Evolutionary conservation across 1,140 invertebrate genomes (phyloP), one percentile per base, ranked within the genome.

Genomic region (Zaprionus ghesquierei): DNA sequence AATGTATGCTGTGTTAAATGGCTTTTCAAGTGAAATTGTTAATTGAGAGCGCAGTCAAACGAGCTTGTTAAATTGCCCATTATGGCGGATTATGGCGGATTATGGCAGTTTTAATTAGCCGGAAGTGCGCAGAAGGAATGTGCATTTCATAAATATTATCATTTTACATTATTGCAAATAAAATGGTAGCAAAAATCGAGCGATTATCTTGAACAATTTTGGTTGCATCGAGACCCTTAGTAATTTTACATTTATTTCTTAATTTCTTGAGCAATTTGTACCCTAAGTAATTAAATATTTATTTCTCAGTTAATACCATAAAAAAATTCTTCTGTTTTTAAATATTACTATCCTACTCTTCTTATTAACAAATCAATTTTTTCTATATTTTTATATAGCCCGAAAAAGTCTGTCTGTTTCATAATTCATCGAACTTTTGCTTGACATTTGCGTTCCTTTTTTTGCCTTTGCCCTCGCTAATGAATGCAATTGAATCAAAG

Each of bases 401-500:
- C n/a, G n/a, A n/a, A n/a, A n/a, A 38, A 38, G 0, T n/a, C n/a
- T 38, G 5, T 15, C 5, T 2, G 6, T 41, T 41, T 41, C 35
- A 41, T 41, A 41, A 15, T 41, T 41, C 6, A n/a, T 15, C n/a
- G n/a, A 41, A 41, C 35, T 15, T 41, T 6, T 2, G 0, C 35
- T 2, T n/a, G 5, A 44, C 41, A 44, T 18, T 46, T 46, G 41
- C 10, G n/a, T 41, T 41, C n/a, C n/a, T n/a, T 15, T 15, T 5
- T 15, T 15, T 15, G 35, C 35, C 6, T 15, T 15, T 6, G n/a
- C 15, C 5, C 35, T 13, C 44, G 38, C 59, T 59, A 35, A 58
- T 86, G 68, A 87, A 87, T 78, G 68, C 68, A 64, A 65, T 51
- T 50, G 68, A 86, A 87, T 86, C 79, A 87, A 69, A 79, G 63